These are phyloP conservation scores for Himalopsyche anomala DNA, from an alignment of 2,888 invertebrate genomes.

Conservation along the genomic window DNA sequence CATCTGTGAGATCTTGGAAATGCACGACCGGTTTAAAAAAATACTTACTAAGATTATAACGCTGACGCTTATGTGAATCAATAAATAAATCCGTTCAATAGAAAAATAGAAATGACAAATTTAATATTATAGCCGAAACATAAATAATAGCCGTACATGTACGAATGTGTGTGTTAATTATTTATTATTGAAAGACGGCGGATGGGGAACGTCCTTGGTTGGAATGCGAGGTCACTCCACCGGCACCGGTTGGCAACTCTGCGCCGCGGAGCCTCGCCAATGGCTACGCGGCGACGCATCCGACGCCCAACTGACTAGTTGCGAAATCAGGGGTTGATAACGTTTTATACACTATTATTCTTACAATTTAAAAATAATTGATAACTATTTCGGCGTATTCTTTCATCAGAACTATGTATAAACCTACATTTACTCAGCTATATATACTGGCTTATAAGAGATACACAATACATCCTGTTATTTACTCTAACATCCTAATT, in stretches of 20 bases:
- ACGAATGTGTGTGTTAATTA: slow-evolving; percentile 32
- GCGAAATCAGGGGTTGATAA: slow-evolving; percentile 20
- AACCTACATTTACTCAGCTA: too few relatives aligned
- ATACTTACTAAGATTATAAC: neutral
- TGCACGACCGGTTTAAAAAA: slow-evolving; percentile 5
- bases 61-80: slow-evolving; percentile 5
- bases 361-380: too few relatives aligned
- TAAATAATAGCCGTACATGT: slow-evolving; percentile 22
- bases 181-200: slow-evolving; percentile 48
- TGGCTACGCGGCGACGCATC: neutral
- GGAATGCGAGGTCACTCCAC: slow-evolving; percentile 75
- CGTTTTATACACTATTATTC: neutral
- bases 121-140: slow-evolving; percentile 22
- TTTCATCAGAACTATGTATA: too few relatives aligned
- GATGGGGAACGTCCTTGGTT: slow-evolving; percentile 74
- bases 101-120: slow-evolving; percentile 40
- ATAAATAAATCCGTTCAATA: neutral
- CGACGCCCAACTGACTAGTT: slow-evolving; percentile 32
- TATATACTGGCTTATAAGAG: too few relatives aligned
- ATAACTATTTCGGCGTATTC: too few relatives aligned
- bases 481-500: too few relatives aligned
- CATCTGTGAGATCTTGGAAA: neutral
- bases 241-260: slow-evolving; percentile 41
- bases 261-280: neutral
- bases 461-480: too few relatives aligned